These are phyloP conservation scores for Acanthurus leucopareius DNA, from an alignment of 2,797 vertebrate species.

Conservation along the genomic window DNA sequence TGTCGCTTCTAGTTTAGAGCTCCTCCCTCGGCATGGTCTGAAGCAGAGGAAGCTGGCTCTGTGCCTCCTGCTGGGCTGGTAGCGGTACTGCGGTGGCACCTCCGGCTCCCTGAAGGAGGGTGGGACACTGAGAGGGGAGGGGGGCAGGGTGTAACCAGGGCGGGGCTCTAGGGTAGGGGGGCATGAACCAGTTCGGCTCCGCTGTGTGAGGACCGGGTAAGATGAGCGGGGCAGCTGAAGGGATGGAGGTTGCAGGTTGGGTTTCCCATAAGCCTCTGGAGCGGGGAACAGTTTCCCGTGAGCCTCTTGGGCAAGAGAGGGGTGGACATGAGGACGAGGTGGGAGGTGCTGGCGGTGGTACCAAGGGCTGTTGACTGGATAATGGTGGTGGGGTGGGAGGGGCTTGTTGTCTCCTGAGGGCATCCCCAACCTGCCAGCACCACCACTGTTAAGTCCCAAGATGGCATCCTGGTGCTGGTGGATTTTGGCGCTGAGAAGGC, in stretches of 20 bases:
- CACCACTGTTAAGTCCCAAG: neutral
- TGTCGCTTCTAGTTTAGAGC: neutral
- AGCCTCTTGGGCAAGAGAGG: conserved; percentile 26
- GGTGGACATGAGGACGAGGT: conserved; percentile 32
- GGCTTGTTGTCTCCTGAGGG: conserved; percentile 35
- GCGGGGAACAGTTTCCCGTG: conserved; percentile 50
- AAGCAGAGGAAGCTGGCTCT: conserved; percentile 41
- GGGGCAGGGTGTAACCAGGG: conserved; percentile 39
- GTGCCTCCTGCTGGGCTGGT: conserved; percentile 53
- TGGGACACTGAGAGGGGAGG: neutral
- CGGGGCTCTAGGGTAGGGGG: conserved; percentile 51
- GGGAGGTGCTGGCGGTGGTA: conserved; percentile 41
- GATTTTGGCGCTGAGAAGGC: conserved; percentile 76
- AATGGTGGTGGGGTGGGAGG: conserved; percentile 52
- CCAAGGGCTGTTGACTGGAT: conserved; percentile 58
- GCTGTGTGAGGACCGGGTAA: conserved; percentile 43
- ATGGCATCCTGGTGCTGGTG: conserved; percentile 71
- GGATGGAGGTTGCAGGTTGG: fast-evolving
- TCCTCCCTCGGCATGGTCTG: conserved; percentile 2
- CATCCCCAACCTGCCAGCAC: fast-evolving
- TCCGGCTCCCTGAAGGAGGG: conserved; percentile 17
- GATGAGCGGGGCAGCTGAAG: conserved; percentile 27
- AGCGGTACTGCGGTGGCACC: conserved; percentile 65
- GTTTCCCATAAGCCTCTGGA: conserved; percentile 41
- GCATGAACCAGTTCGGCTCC: conserved; percentile 45